Percentiles rank a stretch among this genome's conserved stretches.
phyloP scores from a whole-genome alignment of 1,140 invertebrate genomes.

The Hirudo medicinalis region DNA sequence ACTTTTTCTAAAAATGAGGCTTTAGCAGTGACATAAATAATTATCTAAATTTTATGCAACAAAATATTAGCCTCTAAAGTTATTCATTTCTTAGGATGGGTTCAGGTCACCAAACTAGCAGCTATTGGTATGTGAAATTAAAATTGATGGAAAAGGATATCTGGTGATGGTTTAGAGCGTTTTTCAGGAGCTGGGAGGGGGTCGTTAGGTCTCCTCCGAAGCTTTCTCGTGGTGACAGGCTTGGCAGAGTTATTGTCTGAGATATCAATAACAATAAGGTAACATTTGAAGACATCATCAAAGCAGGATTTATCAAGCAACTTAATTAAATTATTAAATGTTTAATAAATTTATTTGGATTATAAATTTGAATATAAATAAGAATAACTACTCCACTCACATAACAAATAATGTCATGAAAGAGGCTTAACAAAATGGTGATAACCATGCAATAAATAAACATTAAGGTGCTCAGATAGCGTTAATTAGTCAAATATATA shows the following conservation, averaged over 20 bases:
- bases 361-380: too few species aligned
- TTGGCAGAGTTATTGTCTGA: constrained; percentile 44
- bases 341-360: too few species aligned
- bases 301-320: too few species aligned
- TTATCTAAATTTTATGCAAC: neutral
- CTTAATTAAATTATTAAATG: too few species aligned
- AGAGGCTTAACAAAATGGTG: constrained; percentile 12
- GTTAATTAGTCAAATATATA: too few species aligned
- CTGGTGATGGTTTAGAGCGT: constrained; percentile 51
- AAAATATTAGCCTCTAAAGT: neutral
- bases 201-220: constrained; percentile 79
- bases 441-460: neutral
- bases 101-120: too few species aligned
- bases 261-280: neutral
- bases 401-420: too few species aligned
- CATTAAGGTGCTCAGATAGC: too few species aligned
- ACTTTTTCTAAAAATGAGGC: neutral
- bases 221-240: constrained; percentile 62
- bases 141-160: constrained; percentile 36
- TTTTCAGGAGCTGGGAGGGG: constrained; percentile 61
- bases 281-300: too few species aligned
- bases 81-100: too few species aligned
- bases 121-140: neutral
- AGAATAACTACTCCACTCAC: too few species aligned
- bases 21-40: too few species aligned